Evolutionary conservation across 2,113 vertebrate species (phyloP), one percentile per base, ranked within the genome.

Genomic region (Brienomyrus longianalis): DNA sequence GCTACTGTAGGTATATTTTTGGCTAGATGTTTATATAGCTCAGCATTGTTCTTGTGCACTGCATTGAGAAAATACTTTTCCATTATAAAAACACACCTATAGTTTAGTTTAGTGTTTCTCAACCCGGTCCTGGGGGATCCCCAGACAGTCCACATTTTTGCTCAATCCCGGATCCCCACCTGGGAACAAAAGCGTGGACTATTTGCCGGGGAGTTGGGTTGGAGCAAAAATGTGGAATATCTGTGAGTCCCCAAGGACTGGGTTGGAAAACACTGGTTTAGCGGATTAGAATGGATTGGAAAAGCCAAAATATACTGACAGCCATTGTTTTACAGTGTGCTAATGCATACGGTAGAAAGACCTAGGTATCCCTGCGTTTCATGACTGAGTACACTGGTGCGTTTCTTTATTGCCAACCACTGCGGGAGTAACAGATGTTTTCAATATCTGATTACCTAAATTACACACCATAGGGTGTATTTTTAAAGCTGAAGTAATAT

Each of bases 401-500:
- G 51, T 87, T 51, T 87, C 31, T 87, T 87, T 87, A 87, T 43
- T 87, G 85, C 51, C 21, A n/a, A 54, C 50, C n/a, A 15, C 31
- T 50, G 48, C n/a, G 1, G 31, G 13, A 56, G 31, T 43, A 87
- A 87, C 85, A 87, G 85, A 87, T 54, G 51, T 54, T 87, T 87
- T 87, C 45, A 3, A 87, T 39, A 87, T 54, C 27, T 87, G 48
- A 54, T 54, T 54, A 17, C 51, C 31, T 54, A 87, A 86, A 87
- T 87, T 87, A 87, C 51, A 87, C 27, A 87, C 50, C 85, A 87
- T 54, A 54, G 50, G 45, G n/a, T 87, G 51, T 87, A 87, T 56
- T 87, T 87, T 87, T 87, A 87, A 39, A 48, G 5, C 48, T 39
- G 10, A 54, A 54, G 48, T 43, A 54, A 87, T 35, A 27, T 43